Evolutionary conservation across 2,888 invertebrate species (phyloP).

Genomic region (Rugalucina vietnamica): DNA sequence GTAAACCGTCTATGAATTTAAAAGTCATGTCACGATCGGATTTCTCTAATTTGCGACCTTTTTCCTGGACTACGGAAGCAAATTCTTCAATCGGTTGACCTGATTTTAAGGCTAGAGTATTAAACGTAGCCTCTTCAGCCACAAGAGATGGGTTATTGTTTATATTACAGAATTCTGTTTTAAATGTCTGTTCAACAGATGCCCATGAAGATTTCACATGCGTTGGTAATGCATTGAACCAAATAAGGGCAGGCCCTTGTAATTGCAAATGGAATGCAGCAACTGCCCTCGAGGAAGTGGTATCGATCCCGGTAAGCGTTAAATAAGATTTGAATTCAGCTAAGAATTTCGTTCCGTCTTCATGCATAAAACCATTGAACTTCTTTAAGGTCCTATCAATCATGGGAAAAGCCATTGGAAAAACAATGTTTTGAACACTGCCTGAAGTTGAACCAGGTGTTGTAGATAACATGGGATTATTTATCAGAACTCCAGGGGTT

Average conservation of each 20-base stretch:
- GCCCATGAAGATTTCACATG: constrained; percentile 13
- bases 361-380: constrained; percentile 35
- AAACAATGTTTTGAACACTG: not conserved
- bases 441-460: not conserved
- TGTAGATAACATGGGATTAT: not conserved
- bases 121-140: constrained; percentile 28
- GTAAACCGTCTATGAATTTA: constrained; percentile 34
- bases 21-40: constrained; percentile 13
- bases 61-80: constrained; percentile 32
- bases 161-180: not conserved
- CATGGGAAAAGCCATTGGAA: not conserved
- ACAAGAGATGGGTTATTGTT: constrained; percentile 25
- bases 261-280: constrained; percentile 33
- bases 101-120: constrained; percentile 5
- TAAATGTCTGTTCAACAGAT: not conserved
- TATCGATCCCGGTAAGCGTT: not conserved
- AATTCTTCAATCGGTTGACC: constrained; percentile 35
- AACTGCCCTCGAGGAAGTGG: not conserved
- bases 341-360: not conserved
- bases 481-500: no score
- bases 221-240: constrained; percentile 20
- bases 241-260: constrained; percentile 26
- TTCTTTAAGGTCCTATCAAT: not conserved
- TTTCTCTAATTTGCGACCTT: constrained; percentile 30
- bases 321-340: not conserved